These are phyloP conservation scores for Phymanthus crucifer DNA, from an alignment of 92 coral and sea anemone genomes.

Conservation along the genomic window DNA sequence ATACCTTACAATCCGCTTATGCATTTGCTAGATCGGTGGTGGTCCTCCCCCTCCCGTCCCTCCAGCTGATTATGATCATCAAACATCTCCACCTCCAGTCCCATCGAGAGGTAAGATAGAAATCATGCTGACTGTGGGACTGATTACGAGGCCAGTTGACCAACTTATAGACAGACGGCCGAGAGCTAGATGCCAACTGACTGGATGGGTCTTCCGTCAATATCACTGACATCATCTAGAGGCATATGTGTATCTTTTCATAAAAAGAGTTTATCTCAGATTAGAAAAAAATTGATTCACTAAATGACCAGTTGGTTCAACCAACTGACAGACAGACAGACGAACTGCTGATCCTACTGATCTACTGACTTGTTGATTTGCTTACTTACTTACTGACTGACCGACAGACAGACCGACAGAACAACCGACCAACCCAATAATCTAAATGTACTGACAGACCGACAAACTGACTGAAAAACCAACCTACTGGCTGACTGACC, in stretches of 20 bases:
- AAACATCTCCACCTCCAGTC: background rate
- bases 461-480: background rate
- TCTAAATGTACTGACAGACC: no score
- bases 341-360: background rate
- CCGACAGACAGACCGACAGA: background rate
- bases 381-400: background rate
- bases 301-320: no score
- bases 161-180: background rate
- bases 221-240: no score
- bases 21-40: background rate
- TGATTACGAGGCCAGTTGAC: no score
- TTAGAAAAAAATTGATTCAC: no score
- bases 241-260: no score
- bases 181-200: no score
- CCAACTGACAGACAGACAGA: background rate
- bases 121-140: no score
- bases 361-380: background rate
- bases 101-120: slow-evolving; percentile 7
- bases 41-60: background rate
- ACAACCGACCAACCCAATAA: no score
- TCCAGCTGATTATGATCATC: background rate
- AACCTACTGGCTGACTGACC: background rate
- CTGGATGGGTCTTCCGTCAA: no score
- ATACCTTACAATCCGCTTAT: background rate
- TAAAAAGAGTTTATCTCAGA: no score